Evolutionary conservation across 2,797 vertebrate species (phyloP), one percentile per base, ranked within the genome.

Genomic region (Danio choprae): DNA sequence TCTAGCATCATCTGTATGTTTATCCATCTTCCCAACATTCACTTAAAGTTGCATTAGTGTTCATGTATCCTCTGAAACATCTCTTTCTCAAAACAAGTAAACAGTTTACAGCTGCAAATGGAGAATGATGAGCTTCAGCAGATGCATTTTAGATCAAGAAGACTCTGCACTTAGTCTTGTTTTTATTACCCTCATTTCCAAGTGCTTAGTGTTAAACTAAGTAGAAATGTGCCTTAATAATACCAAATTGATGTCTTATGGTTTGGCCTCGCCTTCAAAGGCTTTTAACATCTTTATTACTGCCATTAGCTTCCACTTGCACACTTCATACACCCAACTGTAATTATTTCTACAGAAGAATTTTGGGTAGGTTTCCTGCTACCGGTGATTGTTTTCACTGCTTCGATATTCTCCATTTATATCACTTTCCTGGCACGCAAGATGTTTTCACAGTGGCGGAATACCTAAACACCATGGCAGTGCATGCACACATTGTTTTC

Each of bases 221-320:
- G 76, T 59, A 53, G 64, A 80, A 84, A 86, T 84, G 76, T 76
- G 67, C 46, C 74, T 82, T 76, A 69, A 82, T 84, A 73, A 78
- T n/a, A 53, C n/a, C 63, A 51, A 63, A 77, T 77, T 76, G 74
- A 80, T 67, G 43, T 56, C 70, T 77, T 71, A 68, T 62, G 60
- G 46, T 73, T 62, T 81, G 67, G 79, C 68, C n/a, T 69, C 53
- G n/a, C 55, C 43, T 51, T 86, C 80, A 82, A 82, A 69, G 62
- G 43, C 64, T 81, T 79, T 83, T 70, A 77, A 69, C 63, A 73
- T 62, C 77, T 83, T 82, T 80, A 84, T 82, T 69, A 82, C 56
- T 22, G 73, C 68, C 55, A 60, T 79, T 72, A 41, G 56, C 78
- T 74, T 72, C 41, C 51, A 65, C 12, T 13, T 60, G 71, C 48